Evolutionary conservation across 2,113 vertebrate genomes (phyloP).

Genomic region (Crotophaga sulcirostris): DNA sequence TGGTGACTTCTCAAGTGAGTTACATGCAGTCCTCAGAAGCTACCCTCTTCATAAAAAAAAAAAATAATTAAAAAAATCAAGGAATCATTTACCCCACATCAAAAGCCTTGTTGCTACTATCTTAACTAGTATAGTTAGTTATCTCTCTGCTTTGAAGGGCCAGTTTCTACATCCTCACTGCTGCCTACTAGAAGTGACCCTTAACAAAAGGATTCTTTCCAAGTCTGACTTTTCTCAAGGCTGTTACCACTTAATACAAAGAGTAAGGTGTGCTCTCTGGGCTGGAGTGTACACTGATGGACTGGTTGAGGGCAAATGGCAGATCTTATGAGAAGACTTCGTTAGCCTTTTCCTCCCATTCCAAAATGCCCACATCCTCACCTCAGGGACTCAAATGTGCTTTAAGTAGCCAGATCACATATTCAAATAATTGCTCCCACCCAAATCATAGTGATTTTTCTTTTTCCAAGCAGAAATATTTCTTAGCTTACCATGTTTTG

Average conservation of each 20-base stretch:
- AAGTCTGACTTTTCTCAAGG: background rate
- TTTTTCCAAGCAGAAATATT: background rate
- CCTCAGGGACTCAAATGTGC: background rate
- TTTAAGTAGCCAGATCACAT: background rate
- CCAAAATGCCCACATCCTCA: background rate
- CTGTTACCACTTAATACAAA: background rate
- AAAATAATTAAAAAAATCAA: background rate
- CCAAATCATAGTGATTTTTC: background rate
- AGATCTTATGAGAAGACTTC: background rate
- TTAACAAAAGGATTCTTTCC: background rate
- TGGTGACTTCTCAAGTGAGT: background rate
- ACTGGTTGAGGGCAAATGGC: background rate
- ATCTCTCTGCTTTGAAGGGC: background rate
- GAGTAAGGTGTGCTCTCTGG: background rate
- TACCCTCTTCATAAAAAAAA: background rate
- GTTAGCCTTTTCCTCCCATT: background rate
- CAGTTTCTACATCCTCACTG: background rate
- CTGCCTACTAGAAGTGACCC: background rate
- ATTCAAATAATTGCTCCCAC: background rate
- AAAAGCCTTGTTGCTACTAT: background rate
- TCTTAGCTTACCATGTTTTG: background rate
- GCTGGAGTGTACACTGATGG: background rate
- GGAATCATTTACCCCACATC: background rate
- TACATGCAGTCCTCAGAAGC: background rate
- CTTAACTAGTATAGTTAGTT: background rate